Percentiles rank a stretch among this genome's conserved stretches.
Evolutionary conservation across 2,888 invertebrate species (phyloP).

Genomic region (Leptopterna dolabrata): DNA sequence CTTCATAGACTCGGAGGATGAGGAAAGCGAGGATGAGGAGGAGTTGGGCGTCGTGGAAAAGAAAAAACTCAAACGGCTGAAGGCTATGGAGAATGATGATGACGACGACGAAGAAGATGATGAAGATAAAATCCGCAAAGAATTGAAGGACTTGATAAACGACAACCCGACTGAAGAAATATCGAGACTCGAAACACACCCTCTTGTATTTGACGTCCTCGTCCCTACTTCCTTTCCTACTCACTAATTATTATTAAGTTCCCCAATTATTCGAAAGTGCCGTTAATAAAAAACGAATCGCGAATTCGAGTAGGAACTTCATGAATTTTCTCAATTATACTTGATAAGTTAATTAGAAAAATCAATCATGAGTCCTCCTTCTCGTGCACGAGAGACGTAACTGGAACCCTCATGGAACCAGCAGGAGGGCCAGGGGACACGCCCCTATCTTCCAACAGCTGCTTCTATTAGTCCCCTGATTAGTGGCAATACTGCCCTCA

Average conservation of each 20-base stretch:
- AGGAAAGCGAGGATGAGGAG: conserved; percentile 87
- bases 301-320: too few species aligned
- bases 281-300: too few species aligned
- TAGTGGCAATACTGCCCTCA: conserved; percentile 1
- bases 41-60: conserved; percentile 79
- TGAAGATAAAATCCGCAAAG: conserved; percentile 85
- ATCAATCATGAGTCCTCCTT: too few species aligned
- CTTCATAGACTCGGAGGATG: conserved; percentile 89
- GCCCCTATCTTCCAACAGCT: conserved; percentile 7
- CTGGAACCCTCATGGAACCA: not conserved
- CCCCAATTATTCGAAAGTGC: too few species aligned
- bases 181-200: too few species aligned
- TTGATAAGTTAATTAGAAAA: too few species aligned
- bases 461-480: not conserved
- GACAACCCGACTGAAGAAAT: conserved; percentile 93
- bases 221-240: too few species aligned
- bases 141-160: conserved; percentile 94
- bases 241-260: too few species aligned
- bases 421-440: not conserved
- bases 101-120: conserved; percentile 95
- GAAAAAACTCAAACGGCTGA: conserved; percentile 81
- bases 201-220: too few species aligned
- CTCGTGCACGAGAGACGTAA: too few species aligned
- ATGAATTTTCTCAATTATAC: too few species aligned
- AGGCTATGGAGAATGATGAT: conserved; percentile 86